Evolutionary conservation across 2,797 vertebrate species (phyloP), one percentile per base, ranked within the genome.

Genomic region (Ctenosaura bakeri): DNA sequence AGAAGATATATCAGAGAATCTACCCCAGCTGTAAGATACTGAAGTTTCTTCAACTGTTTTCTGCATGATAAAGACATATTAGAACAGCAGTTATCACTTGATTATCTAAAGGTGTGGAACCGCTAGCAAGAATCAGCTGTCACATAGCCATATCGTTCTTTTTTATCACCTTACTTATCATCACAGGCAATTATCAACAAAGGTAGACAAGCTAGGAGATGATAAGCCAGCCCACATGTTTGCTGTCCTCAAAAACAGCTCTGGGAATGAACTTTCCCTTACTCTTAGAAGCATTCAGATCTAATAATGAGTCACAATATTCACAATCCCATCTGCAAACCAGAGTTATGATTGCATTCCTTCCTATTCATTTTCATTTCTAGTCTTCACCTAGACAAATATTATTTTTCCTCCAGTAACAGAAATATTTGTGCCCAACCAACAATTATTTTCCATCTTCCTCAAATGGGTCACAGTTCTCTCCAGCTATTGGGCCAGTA

Each of bases 261-360:
- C 35, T 69, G 73, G 42, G 71, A 54, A 77, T 54, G 73, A 87
- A 87, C 90, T 90, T 87, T 90, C 80, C 50, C 73, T 87, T 83
- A 76, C 79, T 66, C 29, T 79, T 62, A 20, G 50, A 13, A 56
- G 54, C 83, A 62, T 90, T 62, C 35, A 42, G 62, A 69, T 66
- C 12, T 42, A 87, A 64, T 14, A 14, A 56, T 90, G 89, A 87
- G 71, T 90, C 79, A 90, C 50, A 56, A 22, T 77, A 56, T 83
- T 54, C 80, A 56, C 73, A 78, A 71, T 56, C n/a, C 71, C 32
- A 9, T 24, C 56, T 69, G 35, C 77, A 88, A 91, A 93, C 92
- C 92, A 86, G 94, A 88, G 89, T 94, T 94, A 46, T 90, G 94
- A 94, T 92, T 96, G 94, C 93, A 95, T 94, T 95, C 93, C 71